Conservation (phyloP, 30 jellyfish, hydroid and myxozoan species). For the Turritopsis rubra region DNA sequence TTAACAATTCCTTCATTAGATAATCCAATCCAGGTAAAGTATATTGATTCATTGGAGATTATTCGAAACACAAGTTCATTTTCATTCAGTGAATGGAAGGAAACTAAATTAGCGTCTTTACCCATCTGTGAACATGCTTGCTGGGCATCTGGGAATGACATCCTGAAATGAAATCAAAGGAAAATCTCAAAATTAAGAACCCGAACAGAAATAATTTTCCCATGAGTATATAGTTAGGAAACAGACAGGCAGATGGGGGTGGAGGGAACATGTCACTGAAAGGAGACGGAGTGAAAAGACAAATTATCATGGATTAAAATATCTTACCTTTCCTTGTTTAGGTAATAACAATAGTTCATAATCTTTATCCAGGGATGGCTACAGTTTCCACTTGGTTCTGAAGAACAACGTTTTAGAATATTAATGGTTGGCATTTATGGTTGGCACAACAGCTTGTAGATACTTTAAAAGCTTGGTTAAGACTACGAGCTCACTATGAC, state of each 20-base stretch:
- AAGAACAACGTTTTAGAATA: neutral
- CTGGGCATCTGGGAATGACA: slow-evolving; percentile 70
- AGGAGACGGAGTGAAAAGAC: too few species aligned
- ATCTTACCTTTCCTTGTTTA: neutral
- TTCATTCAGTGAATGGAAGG: slow-evolving; percentile 46
- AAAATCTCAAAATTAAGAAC: neutral
- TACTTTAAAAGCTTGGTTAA: too few species aligned
- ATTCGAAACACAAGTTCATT: slow-evolving; percentile 64
- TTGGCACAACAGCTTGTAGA: too few species aligned
- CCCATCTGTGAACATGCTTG: slow-evolving; percentile 30
- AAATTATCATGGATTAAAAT: too few species aligned
- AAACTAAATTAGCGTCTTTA: slow-evolving; percentile 46
- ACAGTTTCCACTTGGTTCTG: slow-evolving; percentile 31
- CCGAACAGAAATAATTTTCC: too few species aligned
- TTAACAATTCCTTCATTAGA: slow-evolving; percentile 71
- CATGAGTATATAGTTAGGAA: too few species aligned
- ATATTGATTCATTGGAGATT: slow-evolving; percentile 28
- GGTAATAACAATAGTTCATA: neutral
- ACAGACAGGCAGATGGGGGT: too few species aligned
- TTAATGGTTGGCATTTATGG: too few species aligned
- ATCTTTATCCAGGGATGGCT: neutral
- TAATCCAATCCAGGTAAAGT: slow-evolving; percentile 83
- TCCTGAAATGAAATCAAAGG: slow-evolving; percentile 28
- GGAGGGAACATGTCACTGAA: too few species aligned
- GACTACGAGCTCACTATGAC: too few species aligned